A percentile compares a stretch with the other conserved stretches of the same genome.
phyloP scores from a whole-genome alignment of 1,140 invertebrate species.

The Heliothis subflexa region DNA sequence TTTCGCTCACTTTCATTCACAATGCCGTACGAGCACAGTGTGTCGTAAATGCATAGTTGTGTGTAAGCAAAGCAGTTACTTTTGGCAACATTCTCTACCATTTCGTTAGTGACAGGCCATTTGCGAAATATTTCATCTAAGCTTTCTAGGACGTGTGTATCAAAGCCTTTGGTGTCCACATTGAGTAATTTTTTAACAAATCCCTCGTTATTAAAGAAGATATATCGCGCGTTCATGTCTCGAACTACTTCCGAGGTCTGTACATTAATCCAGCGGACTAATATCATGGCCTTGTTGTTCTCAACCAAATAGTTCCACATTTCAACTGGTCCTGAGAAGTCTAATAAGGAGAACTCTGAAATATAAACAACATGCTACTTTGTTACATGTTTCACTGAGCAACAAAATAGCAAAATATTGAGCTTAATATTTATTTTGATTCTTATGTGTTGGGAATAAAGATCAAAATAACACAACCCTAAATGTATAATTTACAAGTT shows the following conservation, averaged over 20 bases:
- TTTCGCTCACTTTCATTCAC: slow-evolving; percentile 84
- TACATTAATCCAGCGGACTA: slow-evolving; percentile 86
- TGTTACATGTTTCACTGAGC: neutral
- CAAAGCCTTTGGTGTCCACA: slow-evolving; percentile 77
- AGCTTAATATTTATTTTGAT: no score
- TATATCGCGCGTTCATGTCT: slow-evolving; percentile 80
- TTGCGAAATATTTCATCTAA: slow-evolving; percentile 85
- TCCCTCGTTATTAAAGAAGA: slow-evolving; percentile 79
- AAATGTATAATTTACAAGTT: neutral
- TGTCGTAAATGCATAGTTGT: slow-evolving; percentile 86
- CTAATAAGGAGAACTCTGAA: slow-evolving; percentile 84
- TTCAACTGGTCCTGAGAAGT: slow-evolving; percentile 81
- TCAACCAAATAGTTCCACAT: slow-evolving; percentile 86
- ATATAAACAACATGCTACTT: neutral
- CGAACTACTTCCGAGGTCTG: slow-evolving; percentile 80
- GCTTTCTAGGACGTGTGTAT: slow-evolving; percentile 72
- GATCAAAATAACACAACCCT: no score
- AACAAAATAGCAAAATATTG: neutral
- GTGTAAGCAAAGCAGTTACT: slow-evolving; percentile 84
- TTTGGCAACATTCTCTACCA: slow-evolving; percentile 85
- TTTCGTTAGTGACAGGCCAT: slow-evolving; percentile 87
- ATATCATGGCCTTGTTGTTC: slow-evolving; percentile 84
- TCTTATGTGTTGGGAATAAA: neutral
- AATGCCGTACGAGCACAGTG: slow-evolving; percentile 86
- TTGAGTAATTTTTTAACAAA: slow-evolving; percentile 77